Conservation (phyloP, 2,797 vertebrate genomes). For the Sphaeramia orbicularis region DNA sequence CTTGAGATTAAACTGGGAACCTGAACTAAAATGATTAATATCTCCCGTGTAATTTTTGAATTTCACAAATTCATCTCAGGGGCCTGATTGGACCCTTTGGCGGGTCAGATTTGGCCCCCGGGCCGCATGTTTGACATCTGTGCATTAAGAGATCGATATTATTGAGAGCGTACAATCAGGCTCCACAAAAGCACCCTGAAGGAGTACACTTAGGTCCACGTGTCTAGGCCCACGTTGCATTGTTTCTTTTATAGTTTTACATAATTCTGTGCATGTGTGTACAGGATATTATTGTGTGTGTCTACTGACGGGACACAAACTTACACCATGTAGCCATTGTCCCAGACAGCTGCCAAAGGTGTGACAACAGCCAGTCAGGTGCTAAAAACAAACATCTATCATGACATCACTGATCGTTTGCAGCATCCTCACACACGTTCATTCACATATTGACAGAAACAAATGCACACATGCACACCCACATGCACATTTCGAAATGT, state of each 20-base stretch:
- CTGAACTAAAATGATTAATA: too few relatives aligned
- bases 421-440: constrained; percentile 4
- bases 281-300: neutral
- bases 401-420: constrained; percentile 53
- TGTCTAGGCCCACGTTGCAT: neutral
- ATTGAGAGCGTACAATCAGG: constrained; percentile 1
- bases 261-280: constrained; percentile 13
- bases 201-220: neutral
- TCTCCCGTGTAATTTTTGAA: too few relatives aligned
- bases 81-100: too few relatives aligned
- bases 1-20: too few relatives aligned
- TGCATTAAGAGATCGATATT: neutral
- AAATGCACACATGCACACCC: constrained; percentile 15
- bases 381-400: constrained; percentile 59
- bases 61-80: too few relatives aligned
- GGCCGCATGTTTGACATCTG: too few relatives aligned
- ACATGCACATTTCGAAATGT: constrained; percentile 34
- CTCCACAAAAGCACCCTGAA: neutral
- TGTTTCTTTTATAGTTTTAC: neutral
- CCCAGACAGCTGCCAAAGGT: neutral
- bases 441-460: constrained; percentile 26
- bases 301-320: constrained; percentile 50
- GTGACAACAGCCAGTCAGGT: constrained; percentile 47
- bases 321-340: constrained; percentile 16
- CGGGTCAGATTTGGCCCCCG: too few relatives aligned